Evolutionary conservation across 2,113 vertebrate species (phyloP).

Genomic region (Paramisgurnus dabryanus): DNA sequence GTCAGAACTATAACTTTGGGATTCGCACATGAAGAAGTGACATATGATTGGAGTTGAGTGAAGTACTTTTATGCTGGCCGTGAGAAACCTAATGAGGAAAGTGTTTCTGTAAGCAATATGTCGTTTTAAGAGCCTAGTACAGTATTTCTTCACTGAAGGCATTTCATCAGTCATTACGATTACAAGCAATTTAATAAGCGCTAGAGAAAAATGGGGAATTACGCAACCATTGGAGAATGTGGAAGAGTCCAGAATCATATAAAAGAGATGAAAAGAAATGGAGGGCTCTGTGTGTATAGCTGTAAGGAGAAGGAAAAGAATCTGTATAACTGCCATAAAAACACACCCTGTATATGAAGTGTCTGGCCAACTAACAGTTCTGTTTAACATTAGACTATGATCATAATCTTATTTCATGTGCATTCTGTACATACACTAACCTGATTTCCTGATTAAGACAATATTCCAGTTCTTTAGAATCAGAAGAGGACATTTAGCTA

Average conservation of each 20-base stretch:
- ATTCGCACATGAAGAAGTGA: constrained; percentile 62
- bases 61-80: constrained; percentile 37
- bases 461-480: too few relatives aligned
- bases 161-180: constrained; percentile 45
- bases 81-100: constrained; percentile 12
- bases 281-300: background rate
- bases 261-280: constrained; percentile 35
- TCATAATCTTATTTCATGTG: background rate
- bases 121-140: background rate
- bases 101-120: constrained; percentile 33
- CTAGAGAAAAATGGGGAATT: constrained; percentile 35
- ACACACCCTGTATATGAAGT: background rate
- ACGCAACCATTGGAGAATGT: constrained; percentile 27
- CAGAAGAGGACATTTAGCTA: too few relatives aligned
- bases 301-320: too few relatives aligned
- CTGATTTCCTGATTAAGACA: too few relatives aligned
- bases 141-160: background rate
- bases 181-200: constrained; percentile 39
- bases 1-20: constrained; percentile 59
- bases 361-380: too few relatives aligned
- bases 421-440: background rate
- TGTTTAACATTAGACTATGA: too few relatives aligned
- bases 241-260: constrained; percentile 31
- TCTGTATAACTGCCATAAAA: background rate
- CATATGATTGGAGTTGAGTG: constrained; percentile 46